phyloP scores from a whole-genome alignment of 2,113 vertebrate genomes.

The Hypanus sabinus region DNA sequence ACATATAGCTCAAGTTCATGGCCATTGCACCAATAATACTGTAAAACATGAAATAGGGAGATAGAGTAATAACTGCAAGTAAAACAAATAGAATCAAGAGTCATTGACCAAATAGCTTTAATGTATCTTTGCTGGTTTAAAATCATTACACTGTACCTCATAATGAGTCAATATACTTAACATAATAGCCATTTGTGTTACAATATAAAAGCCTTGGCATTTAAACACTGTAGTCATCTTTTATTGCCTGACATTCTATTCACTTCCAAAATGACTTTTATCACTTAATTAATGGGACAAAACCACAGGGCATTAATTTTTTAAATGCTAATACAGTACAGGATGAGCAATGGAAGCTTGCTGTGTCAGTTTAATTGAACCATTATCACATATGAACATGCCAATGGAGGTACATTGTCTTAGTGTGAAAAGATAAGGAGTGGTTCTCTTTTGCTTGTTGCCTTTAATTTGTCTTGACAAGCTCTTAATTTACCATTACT shows the following conservation, averaged over 20 bases:
- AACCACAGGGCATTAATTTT: slow-evolving; percentile 35
- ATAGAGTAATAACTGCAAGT: slow-evolving; percentile 3
- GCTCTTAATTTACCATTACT: neutral
- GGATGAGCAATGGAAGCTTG: slow-evolving; percentile 23
- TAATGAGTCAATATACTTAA: slow-evolving; percentile 33
- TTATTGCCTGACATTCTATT: slow-evolving; percentile 37
- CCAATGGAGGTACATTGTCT: neutral
- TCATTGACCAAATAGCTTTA: slow-evolving; percentile 15
- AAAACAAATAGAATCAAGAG: slow-evolving; percentile 29
- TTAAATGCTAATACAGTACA: slow-evolving; percentile 21
- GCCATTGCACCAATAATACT: too few species aligned
- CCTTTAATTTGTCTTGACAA: neutral
- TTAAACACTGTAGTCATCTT: slow-evolving; percentile 30
- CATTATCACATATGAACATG: slow-evolving; percentile 1
- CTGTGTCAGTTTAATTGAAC: slow-evolving; percentile 28
- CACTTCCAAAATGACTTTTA: slow-evolving; percentile 19
- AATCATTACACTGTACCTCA: slow-evolving; percentile 18
- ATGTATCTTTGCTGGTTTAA: neutral
- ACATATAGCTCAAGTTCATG: neutral
- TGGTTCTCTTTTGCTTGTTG: neutral
- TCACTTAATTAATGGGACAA: slow-evolving; percentile 34
- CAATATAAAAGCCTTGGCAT: slow-evolving; percentile 33
- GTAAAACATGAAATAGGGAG: neutral
- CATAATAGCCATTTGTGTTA: slow-evolving; percentile 27
- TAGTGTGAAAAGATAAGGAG: neutral